phyloP scores from a whole-genome alignment of 2,888 invertebrate species.

The Ecdyonurus torrentis region DNA sequence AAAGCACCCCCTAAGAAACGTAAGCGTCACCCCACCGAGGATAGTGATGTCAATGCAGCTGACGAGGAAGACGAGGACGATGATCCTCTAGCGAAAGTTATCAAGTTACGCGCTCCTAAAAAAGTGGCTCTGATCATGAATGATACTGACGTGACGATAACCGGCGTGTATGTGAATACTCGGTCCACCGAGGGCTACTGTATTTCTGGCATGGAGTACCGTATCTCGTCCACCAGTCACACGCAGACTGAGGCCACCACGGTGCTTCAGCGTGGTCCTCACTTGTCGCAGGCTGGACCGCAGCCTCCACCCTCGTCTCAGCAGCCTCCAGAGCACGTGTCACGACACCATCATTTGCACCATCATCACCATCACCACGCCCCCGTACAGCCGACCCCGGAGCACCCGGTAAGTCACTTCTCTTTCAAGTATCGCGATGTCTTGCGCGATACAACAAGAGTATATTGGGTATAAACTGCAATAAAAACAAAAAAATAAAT shows the following conservation, averaged over 20 bases:
- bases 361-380: constrained; percentile 1
- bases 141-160: constrained; percentile 75
- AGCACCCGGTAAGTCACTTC: not conserved
- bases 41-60: constrained; percentile 21
- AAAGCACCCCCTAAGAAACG: constrained; percentile 14
- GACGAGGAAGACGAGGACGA: constrained; percentile 25
- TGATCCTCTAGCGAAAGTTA: constrained; percentile 13
- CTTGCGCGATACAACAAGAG: no score
- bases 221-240: constrained; percentile 73
- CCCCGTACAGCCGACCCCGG: not conserved
- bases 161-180: constrained; percentile 65
- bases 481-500: no score
- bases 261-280: constrained; percentile 18
- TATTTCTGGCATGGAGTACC: constrained; percentile 70
- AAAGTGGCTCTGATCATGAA: constrained; percentile 55
- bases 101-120: constrained; percentile 22
- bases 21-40: constrained; percentile 25
- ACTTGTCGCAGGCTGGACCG: not conserved
- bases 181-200: constrained; percentile 66
- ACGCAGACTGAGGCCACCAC: constrained; percentile 68
- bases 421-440: no score
- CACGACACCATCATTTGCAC: constrained; percentile 5
- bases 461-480: no score
- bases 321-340: constrained; percentile 4
- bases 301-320: not conserved